Conservation (phyloP, 2,113 vertebrate species). For the Hyaena hyaena region DNA sequence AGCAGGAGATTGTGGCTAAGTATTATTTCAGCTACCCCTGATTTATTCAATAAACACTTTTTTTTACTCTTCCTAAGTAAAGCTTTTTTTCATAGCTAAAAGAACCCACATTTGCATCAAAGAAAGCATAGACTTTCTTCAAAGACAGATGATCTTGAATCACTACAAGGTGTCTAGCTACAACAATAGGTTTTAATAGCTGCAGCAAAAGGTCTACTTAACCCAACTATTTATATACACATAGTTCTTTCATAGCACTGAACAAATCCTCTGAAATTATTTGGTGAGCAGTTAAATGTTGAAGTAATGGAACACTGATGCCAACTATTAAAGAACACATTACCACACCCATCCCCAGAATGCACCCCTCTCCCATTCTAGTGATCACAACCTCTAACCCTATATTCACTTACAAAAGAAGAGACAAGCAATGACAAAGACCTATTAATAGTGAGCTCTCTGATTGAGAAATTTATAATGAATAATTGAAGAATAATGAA, state of each 20-base stretch:
- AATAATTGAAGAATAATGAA: slow-evolving; percentile 21
- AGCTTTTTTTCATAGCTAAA: slow-evolving; percentile 15
- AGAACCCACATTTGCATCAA: slow-evolving; percentile 55
- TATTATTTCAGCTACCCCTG: slow-evolving; percentile 65
- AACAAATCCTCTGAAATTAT: slow-evolving; percentile 59
- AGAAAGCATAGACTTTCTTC: slow-evolving; percentile 70
- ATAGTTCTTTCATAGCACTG: slow-evolving; percentile 60
- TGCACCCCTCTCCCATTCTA: background rate
- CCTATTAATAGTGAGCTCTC: background rate
- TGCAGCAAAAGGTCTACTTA: slow-evolving; percentile 66
- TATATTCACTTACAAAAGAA: background rate
- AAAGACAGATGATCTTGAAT: slow-evolving; percentile 69
- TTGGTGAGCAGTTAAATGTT: slow-evolving; percentile 54
- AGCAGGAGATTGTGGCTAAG: background rate
- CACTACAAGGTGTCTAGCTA: slow-evolving; percentile 62
- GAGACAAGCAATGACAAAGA: background rate
- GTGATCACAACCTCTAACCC: background rate
- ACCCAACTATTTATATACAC: slow-evolving; percentile 55
- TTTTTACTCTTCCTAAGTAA: slow-evolving; percentile 64
- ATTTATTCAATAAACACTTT: slow-evolving; percentile 68
- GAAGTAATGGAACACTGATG: background rate
- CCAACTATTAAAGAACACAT: background rate
- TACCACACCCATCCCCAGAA: background rate
- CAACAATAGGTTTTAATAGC: slow-evolving; percentile 64
- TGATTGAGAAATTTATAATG: background rate